Evolutionary conservation across 1,140 invertebrate species (phyloP).

Genomic region (Sipha flava): DNA sequence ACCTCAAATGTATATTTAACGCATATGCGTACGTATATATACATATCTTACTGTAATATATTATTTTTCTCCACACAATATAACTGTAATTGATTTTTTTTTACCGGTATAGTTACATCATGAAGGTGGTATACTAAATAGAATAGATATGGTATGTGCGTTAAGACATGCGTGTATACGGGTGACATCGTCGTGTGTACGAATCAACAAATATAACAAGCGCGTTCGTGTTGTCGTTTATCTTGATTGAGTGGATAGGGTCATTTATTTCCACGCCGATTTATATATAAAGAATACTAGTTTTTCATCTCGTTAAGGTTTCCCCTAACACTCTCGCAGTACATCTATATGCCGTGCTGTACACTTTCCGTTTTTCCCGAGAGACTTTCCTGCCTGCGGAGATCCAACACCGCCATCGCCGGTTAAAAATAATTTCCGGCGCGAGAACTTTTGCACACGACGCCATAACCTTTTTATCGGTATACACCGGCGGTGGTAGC

Average conservation of each 20-base stretch:
- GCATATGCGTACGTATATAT: too few relatives aligned
- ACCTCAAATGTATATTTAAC: too few relatives aligned
- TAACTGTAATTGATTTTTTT: too few relatives aligned
- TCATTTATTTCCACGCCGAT: neutral
- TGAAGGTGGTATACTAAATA: too few relatives aligned
- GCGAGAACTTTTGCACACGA: neutral
- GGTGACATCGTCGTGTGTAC: neutral
- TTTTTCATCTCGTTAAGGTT: slow-evolving; percentile 9
- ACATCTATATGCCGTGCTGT: too few relatives aligned
- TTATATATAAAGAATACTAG: neutral
- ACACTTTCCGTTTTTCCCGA: neutral
- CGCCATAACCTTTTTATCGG: slow-evolving; percentile 27
- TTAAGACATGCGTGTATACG: too few relatives aligned
- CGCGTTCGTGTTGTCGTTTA: neutral
- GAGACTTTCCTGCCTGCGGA: neutral
- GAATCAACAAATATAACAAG: neutral
- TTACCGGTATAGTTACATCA: too few relatives aligned
- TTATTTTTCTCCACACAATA: too few relatives aligned
- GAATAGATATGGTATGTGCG: too few relatives aligned
- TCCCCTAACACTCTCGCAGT: neutral
- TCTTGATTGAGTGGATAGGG: neutral
- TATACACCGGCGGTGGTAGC: neutral
- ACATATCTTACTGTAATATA: too few relatives aligned
- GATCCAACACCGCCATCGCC: neutral
- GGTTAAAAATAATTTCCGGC: slow-evolving; percentile 32